phyloP scores from a whole-genome alignment of 2,113 vertebrate species.

The Nannospalax galili region DNA sequence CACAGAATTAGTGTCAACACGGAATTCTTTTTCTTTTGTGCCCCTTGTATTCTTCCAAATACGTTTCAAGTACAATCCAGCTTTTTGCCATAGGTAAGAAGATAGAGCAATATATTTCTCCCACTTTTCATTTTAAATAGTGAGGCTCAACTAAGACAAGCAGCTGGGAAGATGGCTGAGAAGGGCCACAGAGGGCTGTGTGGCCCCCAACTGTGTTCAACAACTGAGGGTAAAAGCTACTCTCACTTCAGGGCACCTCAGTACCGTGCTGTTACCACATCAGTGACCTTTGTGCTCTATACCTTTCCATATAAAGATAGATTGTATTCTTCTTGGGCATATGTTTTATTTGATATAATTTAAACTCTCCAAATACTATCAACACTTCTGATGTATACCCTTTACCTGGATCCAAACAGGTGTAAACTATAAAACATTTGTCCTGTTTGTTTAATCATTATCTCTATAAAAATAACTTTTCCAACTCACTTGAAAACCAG shows the following conservation, averaged over 20 bases:
- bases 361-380: slow-evolving; percentile 21
- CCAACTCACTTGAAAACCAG: neutral
- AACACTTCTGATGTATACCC: neutral
- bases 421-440: neutral
- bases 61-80: slow-evolving; percentile 48
- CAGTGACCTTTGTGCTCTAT: neutral
- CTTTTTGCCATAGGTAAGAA: neutral
- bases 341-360: slow-evolving; percentile 4
- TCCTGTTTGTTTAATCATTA: neutral
- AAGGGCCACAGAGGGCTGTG: rapidly evolving
- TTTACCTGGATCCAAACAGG: slow-evolving; percentile 8
- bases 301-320: neutral
- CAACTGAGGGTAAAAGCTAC: neutral
- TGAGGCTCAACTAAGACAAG: neutral
- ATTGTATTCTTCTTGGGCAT: neutral
- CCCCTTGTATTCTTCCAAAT: slow-evolving; percentile 11
- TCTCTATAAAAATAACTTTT: neutral
- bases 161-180: neutral
- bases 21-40: neutral
- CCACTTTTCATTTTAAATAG: neutral
- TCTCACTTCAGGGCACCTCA: neutral
- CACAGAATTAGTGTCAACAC: neutral
- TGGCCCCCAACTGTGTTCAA: neutral
- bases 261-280: neutral
- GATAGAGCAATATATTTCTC: neutral